Conservation (phyloP, 1,140 invertebrate species). For the Drosophila chauvacae region DNA sequence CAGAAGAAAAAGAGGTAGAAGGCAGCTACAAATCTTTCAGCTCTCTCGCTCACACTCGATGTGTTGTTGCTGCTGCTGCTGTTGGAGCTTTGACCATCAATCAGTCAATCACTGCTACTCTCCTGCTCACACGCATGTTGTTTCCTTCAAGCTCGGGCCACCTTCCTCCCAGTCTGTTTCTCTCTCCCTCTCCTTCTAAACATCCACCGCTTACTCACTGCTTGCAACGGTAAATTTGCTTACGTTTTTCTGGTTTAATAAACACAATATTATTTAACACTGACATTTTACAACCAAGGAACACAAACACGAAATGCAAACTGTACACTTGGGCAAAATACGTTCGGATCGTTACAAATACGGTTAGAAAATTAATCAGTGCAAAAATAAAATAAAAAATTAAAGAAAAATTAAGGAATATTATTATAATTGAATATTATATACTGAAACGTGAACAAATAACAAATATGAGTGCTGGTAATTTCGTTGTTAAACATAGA, state of each 20-base stretch:
- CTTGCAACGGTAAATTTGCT: constrained; percentile 55
- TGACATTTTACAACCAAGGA: constrained; percentile 57
- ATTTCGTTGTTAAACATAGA: too few species aligned
- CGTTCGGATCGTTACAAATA: neutral
- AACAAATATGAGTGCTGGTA: too few species aligned
- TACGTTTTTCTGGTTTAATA: constrained; percentile 51
- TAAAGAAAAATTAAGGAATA: too few species aligned
- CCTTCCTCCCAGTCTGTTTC: neutral
- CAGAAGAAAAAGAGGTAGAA: constrained; percentile 30
- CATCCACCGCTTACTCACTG: constrained; percentile 42
- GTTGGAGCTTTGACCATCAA: constrained; percentile 49
- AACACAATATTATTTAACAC: constrained; percentile 62
- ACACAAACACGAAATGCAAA: constrained; percentile 47
- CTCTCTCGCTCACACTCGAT: constrained; percentile 28
- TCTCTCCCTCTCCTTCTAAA: neutral
- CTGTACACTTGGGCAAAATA: constrained; percentile 17
- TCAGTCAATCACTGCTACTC: constrained; percentile 27
- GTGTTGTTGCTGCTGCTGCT: constrained; percentile 9
- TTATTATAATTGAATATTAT: too few species aligned
- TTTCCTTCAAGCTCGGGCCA: constrained; percentile 33
- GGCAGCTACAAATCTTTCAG: constrained; percentile 46
- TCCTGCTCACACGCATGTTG: constrained; percentile 9
- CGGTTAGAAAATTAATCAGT: neutral
- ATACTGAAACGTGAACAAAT: too few species aligned
- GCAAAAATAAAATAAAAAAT: too few species aligned